Evolutionary conservation across 1,140 invertebrate species (phyloP), one percentile per base, ranked within the genome.

Genomic region (Trachymyrmex cornetzi): DNA sequence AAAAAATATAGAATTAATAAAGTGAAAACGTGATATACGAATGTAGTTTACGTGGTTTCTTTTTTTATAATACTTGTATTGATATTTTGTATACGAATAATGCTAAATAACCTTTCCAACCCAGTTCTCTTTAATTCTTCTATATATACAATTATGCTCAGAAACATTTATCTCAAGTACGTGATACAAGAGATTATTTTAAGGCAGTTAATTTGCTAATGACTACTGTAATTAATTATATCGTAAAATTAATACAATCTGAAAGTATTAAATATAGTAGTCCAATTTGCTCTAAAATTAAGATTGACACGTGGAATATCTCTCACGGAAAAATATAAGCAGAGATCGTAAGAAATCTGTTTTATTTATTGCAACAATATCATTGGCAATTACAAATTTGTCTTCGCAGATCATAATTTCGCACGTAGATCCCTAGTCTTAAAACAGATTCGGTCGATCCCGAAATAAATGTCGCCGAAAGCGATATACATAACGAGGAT

Each of bases 401-500:
- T 71, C 9, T 14, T 19, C 50, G 44, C 50, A 6, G 24, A 64
- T 30, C 12, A 24, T 4, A 38, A 48, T n/a, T 24, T 11, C 48
- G 12, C 79, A 55, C 19, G 22, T 61, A 71, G 19, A 61, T 63
- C 74, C 11, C 11, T 12, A 48, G 50, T 71, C 7, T 66, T 75
- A 48, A 79, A 75, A 74, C 81, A 67, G 89, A 89, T 61, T 59
- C 53, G 27, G 38, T 66, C 57, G 81, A 72, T 57, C 79, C 69
- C 77, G 69, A 88, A 88, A 87, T 82, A 74, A 89, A 72, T 69
- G 19, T 61, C 77, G 55, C 27, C 64, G 27, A 67, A 24, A 55
- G n/a, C 74, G 74, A 38, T 38, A 4, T 5, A 59, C 53, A 55
- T 90, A 90, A 90, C 89, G 66, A 91, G 90, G 90, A 90, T 90